These are phyloP conservation scores for Archips xylosteana DNA, from an alignment of 2,888 invertebrate species.

Conservation along the genomic window DNA sequence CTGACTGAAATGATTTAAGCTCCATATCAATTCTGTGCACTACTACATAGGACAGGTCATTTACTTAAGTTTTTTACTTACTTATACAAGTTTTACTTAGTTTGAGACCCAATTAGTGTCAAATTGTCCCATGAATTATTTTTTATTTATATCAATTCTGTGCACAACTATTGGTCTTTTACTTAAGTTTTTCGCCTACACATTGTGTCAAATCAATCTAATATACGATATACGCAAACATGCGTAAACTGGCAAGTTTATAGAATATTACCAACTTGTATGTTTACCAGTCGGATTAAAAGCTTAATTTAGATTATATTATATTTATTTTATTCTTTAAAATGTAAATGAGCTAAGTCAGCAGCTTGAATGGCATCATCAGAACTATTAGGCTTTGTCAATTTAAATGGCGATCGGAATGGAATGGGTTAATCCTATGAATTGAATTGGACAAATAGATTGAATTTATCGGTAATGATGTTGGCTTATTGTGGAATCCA, in stretches of 20 bases:
- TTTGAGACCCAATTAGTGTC: too few species aligned
- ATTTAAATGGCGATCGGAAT: conserved; percentile 10
- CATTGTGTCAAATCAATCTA: too few species aligned
- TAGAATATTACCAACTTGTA: background rate
- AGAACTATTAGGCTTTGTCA: conserved; percentile 28
- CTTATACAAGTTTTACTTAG: too few species aligned
- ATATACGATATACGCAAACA: too few species aligned
- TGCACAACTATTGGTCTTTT: too few species aligned
- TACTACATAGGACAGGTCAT: too few species aligned
- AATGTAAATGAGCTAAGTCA: background rate
- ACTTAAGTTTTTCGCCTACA: too few species aligned
- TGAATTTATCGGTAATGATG: conserved; percentile 3
- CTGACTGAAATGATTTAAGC: too few species aligned
- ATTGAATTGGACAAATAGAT: conserved; percentile 11
- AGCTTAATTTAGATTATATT: background rate
- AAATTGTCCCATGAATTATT: too few species aligned
- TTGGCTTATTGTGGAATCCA: background rate
- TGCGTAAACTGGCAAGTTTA: background rate
- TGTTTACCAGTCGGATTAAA: background rate
- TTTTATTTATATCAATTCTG: too few species aligned
- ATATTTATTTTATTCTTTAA: conserved; percentile 9
- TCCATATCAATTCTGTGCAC: too few species aligned
- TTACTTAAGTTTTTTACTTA: too few species aligned
- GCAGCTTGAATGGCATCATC: conserved; percentile 24
- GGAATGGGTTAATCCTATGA: conserved; percentile 13